Base-by-base conservation (phyloP, 2,113 vertebrate genomes). In the Takifugu bimaculatus region DNA sequence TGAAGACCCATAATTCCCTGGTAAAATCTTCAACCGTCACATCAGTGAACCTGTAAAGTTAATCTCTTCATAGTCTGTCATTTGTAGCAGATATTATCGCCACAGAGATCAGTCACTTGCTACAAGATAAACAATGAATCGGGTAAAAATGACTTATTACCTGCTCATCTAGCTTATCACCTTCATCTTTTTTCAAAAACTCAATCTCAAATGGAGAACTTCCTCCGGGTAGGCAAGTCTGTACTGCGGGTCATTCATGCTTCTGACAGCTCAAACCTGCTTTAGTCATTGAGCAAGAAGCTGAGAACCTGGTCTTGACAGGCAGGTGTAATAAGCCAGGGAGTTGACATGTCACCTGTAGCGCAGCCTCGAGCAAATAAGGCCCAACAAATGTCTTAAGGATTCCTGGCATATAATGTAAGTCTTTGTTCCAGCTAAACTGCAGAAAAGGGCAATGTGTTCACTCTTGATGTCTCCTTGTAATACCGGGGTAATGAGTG, bases 321-420 rank as follows among this genome's bases (percentile, higher is more conserved):
- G 85, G 80, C 88, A 87, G 86, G 85, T 85, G 83, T 89, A 89
- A 91, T 92, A 89, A 84, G 50, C 66, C 83, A 76, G 54, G 15
- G 58, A 85, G 87, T 74, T 81, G 68, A 83, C 84, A 86, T 83
- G 87, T 87, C 87, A 85, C 84, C 83, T 78, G 60, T 72, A 85
- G 86, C 60, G 65, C 76, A 69, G 87, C 87, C 81, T 11, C 0
- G 72, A 78, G 86, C 65, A 65, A 85, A 77, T 32, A 70, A 66
- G 71, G 58, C 5, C 77, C 65, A 42, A 57, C 71, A 44, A 54
- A 81, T 74, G 42, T 63, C 75, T 65, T 61, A 39, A 79, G 26
- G 72, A 85, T 88, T 86, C 78, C 61, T 72, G 28, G 14, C 60
- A 70, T 51, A 89, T 79, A 89, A 87, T 79, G 82, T 83, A 81